Base-by-base conservation (phyloP, 2,797 vertebrate species). In the Eremophila alpestris region DNA sequence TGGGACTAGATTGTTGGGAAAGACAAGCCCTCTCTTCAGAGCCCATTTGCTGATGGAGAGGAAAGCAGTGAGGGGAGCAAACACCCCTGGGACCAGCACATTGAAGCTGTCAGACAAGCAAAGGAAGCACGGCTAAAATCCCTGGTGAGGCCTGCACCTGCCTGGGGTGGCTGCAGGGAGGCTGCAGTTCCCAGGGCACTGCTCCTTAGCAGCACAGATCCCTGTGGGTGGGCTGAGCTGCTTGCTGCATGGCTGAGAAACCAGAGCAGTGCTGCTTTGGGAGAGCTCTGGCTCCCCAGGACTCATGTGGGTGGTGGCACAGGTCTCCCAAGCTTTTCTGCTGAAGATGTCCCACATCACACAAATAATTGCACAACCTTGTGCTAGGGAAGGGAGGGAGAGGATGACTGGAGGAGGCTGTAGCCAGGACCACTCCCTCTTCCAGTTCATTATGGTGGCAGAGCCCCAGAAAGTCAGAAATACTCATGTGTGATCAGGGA, bases 291-390 rank as follows among this genome's bases (percentile, higher is more conserved):
- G 38, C 77, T 87, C 62, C 27, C 46, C 43, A 26, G 26, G 34
- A 54, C 46, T 87, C 7, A 1, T 5, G 45, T 68, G 62, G 79
- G 80, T 76, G 79, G 62, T 58, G 79, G 83, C 73, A 93, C 79
- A 68, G n/a, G 34, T 64, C 82, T 94, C 71, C 79, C 85, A 85
- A 83, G 84, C 27, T 92, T 83, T 92, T 85, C 82, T 94, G 54
- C 82, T 80, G 26, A 87, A 81, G 84, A 16, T 78, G 67, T 69
- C 71, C 64, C 58, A 65, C 40, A 51, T 83, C 65, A 65, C 56
- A 87, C 43, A 85, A 58, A 43, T 40, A 87, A 86, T 86, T 85
- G 62, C 87, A 56, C 40, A 65, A 52, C n/a, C 21, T 64, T 51
- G 41, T 71, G 27, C 54, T 62, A 46, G 22, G n/a, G 38, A 77